Evolutionary conservation across 2,888 invertebrate species (phyloP).

Genomic region (Argyresthia goedartella): DNA sequence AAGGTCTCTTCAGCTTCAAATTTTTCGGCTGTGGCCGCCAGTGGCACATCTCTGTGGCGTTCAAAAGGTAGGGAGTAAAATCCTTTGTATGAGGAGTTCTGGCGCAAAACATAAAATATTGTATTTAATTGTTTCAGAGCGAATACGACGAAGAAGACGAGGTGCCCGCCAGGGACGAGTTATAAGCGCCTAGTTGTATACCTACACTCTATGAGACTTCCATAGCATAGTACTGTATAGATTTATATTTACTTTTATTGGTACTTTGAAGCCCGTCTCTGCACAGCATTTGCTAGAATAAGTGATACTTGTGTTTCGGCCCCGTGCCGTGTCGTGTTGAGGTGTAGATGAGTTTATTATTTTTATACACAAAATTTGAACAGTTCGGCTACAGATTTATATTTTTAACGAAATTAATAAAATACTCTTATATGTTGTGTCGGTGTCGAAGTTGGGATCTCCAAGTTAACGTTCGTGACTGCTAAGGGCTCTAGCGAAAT

Average conservation of each 20-base stretch:
- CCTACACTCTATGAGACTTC: conserved; percentile 42
- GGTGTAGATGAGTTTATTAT: conserved; percentile 12
- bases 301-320: conserved; percentile 29
- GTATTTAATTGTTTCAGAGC: conserved; percentile 29
- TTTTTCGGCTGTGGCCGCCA: too few species aligned
- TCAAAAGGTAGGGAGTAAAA: background rate
- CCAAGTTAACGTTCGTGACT: too few species aligned
- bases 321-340: conserved; percentile 11
- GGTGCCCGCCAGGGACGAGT: conserved; percentile 80
- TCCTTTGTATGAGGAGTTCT: background rate
- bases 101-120: background rate
- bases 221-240: conserved; percentile 61
- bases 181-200: conserved; percentile 66
- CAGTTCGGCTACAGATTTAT: background rate
- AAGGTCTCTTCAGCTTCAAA: too few species aligned
- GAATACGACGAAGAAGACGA: conserved; percentile 82
- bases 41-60: too few species aligned
- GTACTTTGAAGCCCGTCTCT: conserved; percentile 25
- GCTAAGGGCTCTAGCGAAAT: conserved; percentile 13
- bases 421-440: too few species aligned
- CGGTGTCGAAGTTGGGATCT: too few species aligned
- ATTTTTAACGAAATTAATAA: background rate
- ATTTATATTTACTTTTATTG: conserved; percentile 46
- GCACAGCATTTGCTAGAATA: conserved; percentile 51
- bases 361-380: conserved; percentile 8